A percentile compares a stretch with the other conserved stretches of the same genome.
Conservation (phyloP, 2,888 invertebrate species). For the Adelognathus sp. region DNA sequence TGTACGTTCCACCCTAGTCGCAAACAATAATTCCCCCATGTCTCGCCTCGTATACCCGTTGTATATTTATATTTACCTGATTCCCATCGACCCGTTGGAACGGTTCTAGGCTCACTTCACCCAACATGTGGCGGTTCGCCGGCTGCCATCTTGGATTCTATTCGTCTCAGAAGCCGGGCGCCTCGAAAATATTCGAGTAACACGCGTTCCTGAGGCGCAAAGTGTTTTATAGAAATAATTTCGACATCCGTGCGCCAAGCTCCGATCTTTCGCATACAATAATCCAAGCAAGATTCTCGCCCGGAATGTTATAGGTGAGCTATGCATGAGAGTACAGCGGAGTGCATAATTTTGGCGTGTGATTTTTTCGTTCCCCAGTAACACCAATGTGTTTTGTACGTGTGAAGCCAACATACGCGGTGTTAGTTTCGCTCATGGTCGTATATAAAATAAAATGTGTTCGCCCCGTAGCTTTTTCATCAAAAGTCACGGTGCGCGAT, state of each 20-base stretch:
- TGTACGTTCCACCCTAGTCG: not conserved
- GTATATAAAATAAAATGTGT: not conserved
- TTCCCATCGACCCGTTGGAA: slow-evolving; percentile 62
- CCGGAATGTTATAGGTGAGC: slow-evolving; percentile 88
- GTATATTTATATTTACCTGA: slow-evolving; percentile 51
- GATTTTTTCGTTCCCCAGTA: slow-evolving; percentile 66
- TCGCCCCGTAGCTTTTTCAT: not conserved
- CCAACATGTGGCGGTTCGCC: slow-evolving; percentile 84
- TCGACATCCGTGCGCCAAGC: slow-evolving; percentile 67
- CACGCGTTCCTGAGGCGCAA: slow-evolving; percentile 74
- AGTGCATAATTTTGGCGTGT: slow-evolving; percentile 67
- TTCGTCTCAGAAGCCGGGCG: slow-evolving; percentile 88
- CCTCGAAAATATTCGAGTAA: slow-evolving; percentile 77
- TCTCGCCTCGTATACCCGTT: slow-evolving; percentile 1
- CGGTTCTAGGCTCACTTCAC: slow-evolving; percentile 76
- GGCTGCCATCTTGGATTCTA: slow-evolving; percentile 92
- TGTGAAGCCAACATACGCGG: slow-evolving; percentile 22
- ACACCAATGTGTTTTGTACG: slow-evolving; percentile 20
- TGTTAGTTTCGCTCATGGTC: not conserved
- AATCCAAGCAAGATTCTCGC: slow-evolving; percentile 83
- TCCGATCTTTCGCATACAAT: slow-evolving; percentile 65
- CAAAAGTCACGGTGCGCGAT: not conserved
- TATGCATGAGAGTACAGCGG: slow-evolving; percentile 7
- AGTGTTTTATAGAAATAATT: slow-evolving; percentile 66
- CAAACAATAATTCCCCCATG: not conserved